phyloP scores from a whole-genome alignment of 2,888 invertebrate genomes.

The Cecidostiba fungosa region DNA sequence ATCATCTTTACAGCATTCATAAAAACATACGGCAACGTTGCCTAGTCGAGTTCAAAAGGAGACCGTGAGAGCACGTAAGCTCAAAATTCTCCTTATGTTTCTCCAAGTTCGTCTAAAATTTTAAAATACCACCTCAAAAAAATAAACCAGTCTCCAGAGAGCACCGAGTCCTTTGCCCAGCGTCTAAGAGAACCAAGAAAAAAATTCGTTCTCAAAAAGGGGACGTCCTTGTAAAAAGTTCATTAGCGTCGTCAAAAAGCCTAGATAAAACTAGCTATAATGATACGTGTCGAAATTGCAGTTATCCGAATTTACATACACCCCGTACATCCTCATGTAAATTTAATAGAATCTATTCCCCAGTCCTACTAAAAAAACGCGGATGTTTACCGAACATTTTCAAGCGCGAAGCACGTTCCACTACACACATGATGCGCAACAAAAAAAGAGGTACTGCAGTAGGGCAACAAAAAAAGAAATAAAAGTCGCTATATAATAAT shows the following conservation, averaged over 20 bases:
- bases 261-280: not conserved
- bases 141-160: not conserved
- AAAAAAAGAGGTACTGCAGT: not conserved
- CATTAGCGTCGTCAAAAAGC: not conserved
- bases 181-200: not conserved
- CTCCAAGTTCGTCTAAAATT: not conserved
- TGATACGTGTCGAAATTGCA: not conserved
- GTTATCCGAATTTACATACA: not conserved
- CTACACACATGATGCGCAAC: not conserved
- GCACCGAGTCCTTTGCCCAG: not conserved
- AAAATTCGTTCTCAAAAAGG: not conserved
- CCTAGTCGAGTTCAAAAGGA: conserved; percentile 2
- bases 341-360: not conserved
- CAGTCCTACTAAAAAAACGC: not conserved
- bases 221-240: not conserved
- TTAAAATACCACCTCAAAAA: not conserved
- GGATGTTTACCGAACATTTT: not conserved
- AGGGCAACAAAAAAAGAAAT: not conserved
- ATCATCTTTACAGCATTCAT: not conserved
- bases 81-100: not conserved
- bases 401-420: not conserved
- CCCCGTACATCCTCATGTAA: not conserved
- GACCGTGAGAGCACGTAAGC: not conserved
- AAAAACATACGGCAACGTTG: not conserved
- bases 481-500: not conserved